Percentiles rank a stretch among this genome's conserved stretches.
Conservation (phyloP, 2,888 invertebrate genomes). For the Plagiodera versicolora region DNA sequence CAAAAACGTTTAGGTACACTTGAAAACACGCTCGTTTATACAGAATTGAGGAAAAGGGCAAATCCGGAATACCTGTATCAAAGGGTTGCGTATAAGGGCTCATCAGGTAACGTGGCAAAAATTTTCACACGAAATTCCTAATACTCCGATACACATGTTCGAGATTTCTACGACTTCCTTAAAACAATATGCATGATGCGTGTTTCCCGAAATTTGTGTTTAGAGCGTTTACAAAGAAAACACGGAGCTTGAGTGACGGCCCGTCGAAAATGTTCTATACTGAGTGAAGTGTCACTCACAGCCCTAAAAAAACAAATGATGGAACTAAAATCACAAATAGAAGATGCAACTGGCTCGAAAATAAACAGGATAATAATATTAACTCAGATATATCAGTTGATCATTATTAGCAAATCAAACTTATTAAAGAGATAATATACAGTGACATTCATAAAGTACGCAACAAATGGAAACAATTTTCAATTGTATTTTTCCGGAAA, state of each 20-base stretch:
- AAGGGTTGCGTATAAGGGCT: background rate
- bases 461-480: no score
- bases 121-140: background rate
- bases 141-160: background rate
- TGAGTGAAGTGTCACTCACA: slow-evolving; percentile 20
- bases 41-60: background rate
- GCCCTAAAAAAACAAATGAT: slow-evolving; percentile 22
- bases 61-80: background rate
- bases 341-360: slow-evolving; percentile 20
- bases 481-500: no score
- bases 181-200: background rate
- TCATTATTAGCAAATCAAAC: no score
- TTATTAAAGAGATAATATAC: no score
- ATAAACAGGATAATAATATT: slow-evolving; percentile 13
- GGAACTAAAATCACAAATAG: slow-evolving; percentile 17
- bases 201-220: background rate
- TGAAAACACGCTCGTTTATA: background rate
- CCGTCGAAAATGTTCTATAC: slow-evolving; percentile 3
- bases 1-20: background rate
- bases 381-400: background rate
- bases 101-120: no score
- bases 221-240: slow-evolving; percentile 3
- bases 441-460: no score
- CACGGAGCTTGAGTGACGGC: slow-evolving; percentile 7
- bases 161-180: background rate